Conservation (phyloP, 2,888 invertebrate species). For the Yponomeuta sedellus region DNA sequence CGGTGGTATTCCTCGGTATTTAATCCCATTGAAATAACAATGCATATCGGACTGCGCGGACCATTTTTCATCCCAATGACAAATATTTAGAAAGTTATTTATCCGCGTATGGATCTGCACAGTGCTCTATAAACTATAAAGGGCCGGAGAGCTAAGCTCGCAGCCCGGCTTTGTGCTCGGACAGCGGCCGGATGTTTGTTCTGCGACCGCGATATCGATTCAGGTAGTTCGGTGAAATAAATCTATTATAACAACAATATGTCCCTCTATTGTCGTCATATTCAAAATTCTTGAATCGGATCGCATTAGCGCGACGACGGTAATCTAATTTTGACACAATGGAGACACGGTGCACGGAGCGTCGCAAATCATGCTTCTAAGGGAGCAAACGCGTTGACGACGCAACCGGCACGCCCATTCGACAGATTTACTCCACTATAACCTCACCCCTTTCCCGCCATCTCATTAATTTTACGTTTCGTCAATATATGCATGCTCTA, state of each 20-base stretch:
- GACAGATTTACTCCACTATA: background rate
- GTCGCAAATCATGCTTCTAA: constrained; percentile 48
- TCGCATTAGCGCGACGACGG: constrained; percentile 41
- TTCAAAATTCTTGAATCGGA: constrained; percentile 46
- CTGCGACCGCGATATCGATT: constrained; percentile 59
- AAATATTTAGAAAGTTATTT: constrained; percentile 75
- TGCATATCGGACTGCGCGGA: constrained; percentile 47
- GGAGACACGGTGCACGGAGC: constrained; percentile 38
- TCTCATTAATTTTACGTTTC: constrained; percentile 65
- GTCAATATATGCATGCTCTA: constrained; percentile 30
- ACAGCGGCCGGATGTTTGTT: constrained; percentile 64
- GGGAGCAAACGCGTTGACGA: constrained; percentile 39
- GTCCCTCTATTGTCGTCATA: constrained; percentile 46
- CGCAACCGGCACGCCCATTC: constrained; percentile 49
- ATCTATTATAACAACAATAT: constrained; percentile 61
- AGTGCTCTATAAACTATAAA: constrained; percentile 66
- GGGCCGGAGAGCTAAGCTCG: constrained; percentile 44
- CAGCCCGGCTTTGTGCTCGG: constrained; percentile 50
- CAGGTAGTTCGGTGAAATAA: constrained; percentile 66
- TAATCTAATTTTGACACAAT: constrained; percentile 24
- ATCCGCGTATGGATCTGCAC: constrained; percentile 56
- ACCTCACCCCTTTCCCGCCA: constrained; percentile 49
- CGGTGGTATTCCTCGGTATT: constrained; percentile 65
- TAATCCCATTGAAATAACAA: constrained; percentile 69
- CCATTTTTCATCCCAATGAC: constrained; percentile 72